Base-by-base conservation (phyloP, 2,113 vertebrate genomes). In the Carettochelys insculpta region DNA sequence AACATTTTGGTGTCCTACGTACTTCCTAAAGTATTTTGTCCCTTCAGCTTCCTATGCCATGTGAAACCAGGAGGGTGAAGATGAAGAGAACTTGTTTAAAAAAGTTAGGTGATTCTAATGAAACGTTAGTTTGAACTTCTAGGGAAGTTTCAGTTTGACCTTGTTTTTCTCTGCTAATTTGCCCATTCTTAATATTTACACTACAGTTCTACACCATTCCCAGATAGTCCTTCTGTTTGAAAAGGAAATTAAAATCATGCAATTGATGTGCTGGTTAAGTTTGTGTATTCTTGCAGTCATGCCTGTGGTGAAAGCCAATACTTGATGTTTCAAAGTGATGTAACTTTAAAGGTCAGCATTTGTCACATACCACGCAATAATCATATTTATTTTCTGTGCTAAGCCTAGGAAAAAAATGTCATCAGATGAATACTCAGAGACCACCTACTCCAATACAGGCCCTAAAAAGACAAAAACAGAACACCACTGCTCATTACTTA, bases 381-480 rank as follows among this genome's bases (percentile, higher is more conserved):
- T 54, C 58, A 89, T 81, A 73, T 54, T 90, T 84, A 47, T 90
- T 94, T 93, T 16, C 61, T 91, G 2, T 90, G 82, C 77, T 89
- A 89, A 90, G 68, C 83, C 80, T 61, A 61, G 14, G 31, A 61
- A 61, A 80, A 41, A 86, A 61, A 34, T 86, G 82, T 16, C 83
- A 89, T 87, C 1, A 0, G 54, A 89, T n/a, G n/a, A n/a, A n/a
- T n/a, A n/a, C n/a, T n/a, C n/a, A n/a, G n/a, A n/a, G n/a, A n/a
- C n/a, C n/a, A n/a, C n/a, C n/a, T n/a, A n/a, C n/a, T n/a, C n/a
- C n/a, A n/a, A n/a, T n/a, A n/a, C n/a, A n/a, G n/a, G n/a, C n/a
- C n/a, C n/a, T n/a, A n/a, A n/a, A n/a, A n/a, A n/a, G n/a, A n/a
- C n/a, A n/a, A n/a, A n/a, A n/a, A n/a, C n/a, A n/a, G n/a, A n/a